Conservation (phyloP, 2,113 vertebrate species). For the Oncorhynchus mykiss region DNA sequence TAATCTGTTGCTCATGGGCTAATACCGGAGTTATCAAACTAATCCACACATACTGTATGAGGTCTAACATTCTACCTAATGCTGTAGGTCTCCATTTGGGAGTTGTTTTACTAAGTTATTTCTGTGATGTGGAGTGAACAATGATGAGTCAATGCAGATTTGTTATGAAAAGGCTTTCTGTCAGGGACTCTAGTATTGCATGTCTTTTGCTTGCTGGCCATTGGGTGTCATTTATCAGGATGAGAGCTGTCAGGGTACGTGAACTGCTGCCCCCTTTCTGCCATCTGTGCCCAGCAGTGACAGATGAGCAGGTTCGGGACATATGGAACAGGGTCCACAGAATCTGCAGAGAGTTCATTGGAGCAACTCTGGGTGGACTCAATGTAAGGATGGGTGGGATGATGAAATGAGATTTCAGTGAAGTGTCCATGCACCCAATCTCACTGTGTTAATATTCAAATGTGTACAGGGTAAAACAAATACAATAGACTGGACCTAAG, state of each 20-base stretch:
- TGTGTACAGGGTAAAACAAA: too few species aligned
- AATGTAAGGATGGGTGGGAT: too few species aligned
- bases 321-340: conserved; percentile 4
- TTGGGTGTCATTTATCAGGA: conserved; percentile 57
- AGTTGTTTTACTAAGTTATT: neutral
- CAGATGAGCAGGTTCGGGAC: conserved; percentile 45
- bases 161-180: conserved; percentile 43
- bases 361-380: too few species aligned
- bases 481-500: too few species aligned
- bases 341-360: too few species aligned
- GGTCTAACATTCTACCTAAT: too few species aligned
- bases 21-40: too few species aligned
- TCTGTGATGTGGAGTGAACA: conserved; percentile 30
- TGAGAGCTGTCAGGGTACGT: conserved; percentile 46
- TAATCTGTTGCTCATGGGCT: too few species aligned
- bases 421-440: too few species aligned
- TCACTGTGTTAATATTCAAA: too few species aligned
- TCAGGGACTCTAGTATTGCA: conserved; percentile 5
- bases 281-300: conserved; percentile 49
- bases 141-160: conserved; percentile 32
- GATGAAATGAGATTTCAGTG: too few species aligned
- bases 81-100: too few species aligned
- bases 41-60: neutral
- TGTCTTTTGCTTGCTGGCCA: conserved; percentile 29
- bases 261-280: conserved; percentile 43